These are phyloP conservation scores for Watsonalla binaria DNA, from an alignment of 2,888 invertebrate species.

Conservation along the genomic window DNA sequence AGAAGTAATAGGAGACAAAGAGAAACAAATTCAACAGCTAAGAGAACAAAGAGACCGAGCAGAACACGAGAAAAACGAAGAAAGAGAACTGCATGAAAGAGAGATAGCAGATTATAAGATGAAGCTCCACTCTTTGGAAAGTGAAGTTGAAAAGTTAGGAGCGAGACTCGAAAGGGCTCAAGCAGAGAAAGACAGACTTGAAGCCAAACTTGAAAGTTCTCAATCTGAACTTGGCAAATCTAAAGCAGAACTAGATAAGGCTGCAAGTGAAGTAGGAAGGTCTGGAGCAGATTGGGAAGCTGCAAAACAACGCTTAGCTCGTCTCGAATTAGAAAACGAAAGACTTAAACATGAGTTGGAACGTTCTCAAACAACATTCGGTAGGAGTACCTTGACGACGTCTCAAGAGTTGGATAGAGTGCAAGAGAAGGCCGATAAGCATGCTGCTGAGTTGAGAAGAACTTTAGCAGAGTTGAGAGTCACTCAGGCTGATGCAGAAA, in stretches of 20 bases:
- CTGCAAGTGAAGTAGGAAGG: slow-evolving; percentile 92
- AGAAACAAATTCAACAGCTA: slow-evolving; percentile 96
- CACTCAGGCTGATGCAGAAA: slow-evolving; percentile 93
- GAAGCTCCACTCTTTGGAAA: slow-evolving; percentile 93
- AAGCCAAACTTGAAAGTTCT: slow-evolving; percentile 93
- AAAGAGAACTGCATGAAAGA: slow-evolving; percentile 94
- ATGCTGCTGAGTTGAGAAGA: slow-evolving; percentile 88
- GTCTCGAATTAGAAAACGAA: slow-evolving; percentile 94
- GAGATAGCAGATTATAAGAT: slow-evolving; percentile 97
- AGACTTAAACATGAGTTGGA: slow-evolving; percentile 91
- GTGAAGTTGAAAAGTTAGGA: slow-evolving; percentile 93
- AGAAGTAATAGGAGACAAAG: slow-evolving; percentile 97
- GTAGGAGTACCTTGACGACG: slow-evolving; percentile 88
- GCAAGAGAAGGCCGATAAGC: slow-evolving; percentile 92
- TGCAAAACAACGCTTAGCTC: slow-evolving; percentile 88
- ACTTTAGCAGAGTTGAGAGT: slow-evolving; percentile 94
- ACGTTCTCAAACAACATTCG: slow-evolving; percentile 89
- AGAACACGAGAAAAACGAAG: slow-evolving; percentile 97
- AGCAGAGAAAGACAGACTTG: slow-evolving; percentile 93
- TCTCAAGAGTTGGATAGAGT: slow-evolving; percentile 90
- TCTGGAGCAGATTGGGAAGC: slow-evolving; percentile 94
- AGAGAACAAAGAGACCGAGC: slow-evolving; percentile 96
- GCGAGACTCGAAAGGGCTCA: slow-evolving; percentile 92
- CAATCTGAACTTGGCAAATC: slow-evolving; percentile 96
- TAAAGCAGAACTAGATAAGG: slow-evolving; percentile 95